A percentile compares a stretch with the other conserved stretches of the same genome.
phyloP scores from a whole-genome alignment of 2,888 invertebrate genomes.

The Callyntrura guangdongensis region DNA sequence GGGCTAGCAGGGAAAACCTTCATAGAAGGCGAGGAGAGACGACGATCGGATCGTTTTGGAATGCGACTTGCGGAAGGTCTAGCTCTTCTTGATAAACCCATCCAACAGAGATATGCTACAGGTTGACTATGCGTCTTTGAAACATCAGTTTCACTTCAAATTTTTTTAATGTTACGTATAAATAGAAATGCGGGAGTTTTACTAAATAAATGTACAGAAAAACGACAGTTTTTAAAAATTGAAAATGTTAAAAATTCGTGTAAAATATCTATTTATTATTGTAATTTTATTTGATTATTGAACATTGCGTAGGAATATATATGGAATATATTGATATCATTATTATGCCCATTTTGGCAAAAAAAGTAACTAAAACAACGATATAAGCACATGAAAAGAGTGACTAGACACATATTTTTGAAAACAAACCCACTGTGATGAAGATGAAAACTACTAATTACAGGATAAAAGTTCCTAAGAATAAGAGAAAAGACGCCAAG shows the following conservation, averaged over 20 bases:
- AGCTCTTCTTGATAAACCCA: neutral
- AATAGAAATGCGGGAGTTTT: neutral
- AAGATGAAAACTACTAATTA: too few relatives aligned
- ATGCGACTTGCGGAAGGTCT: neutral
- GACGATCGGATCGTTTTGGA: neutral
- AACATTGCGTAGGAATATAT: neutral
- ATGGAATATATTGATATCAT: neutral
- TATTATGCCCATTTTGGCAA: too few relatives aligned
- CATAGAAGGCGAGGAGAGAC: neutral
- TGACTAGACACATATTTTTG: neutral
- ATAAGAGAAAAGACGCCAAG: conserved; percentile 4
- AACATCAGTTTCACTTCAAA: conserved; percentile 32
- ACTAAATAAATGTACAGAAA: conserved; percentile 11
- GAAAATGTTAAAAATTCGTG: neutral
- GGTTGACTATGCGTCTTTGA: neutral
- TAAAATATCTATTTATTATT: neutral
- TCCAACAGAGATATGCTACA: neutral
- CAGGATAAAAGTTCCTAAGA: conserved; percentile 25
- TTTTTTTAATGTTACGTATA: neutral
- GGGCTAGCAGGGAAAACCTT: neutral
- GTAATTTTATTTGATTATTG: neutral
- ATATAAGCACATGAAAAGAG: neutral
- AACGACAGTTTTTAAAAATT: neutral
- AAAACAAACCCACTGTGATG: too few relatives aligned
- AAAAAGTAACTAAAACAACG: conserved; percentile 45